Evolutionary conservation across 1,140 invertebrate species (phyloP), one percentile per base, ranked within the genome.

Genomic region (Meloidogyne exigua): DNA sequence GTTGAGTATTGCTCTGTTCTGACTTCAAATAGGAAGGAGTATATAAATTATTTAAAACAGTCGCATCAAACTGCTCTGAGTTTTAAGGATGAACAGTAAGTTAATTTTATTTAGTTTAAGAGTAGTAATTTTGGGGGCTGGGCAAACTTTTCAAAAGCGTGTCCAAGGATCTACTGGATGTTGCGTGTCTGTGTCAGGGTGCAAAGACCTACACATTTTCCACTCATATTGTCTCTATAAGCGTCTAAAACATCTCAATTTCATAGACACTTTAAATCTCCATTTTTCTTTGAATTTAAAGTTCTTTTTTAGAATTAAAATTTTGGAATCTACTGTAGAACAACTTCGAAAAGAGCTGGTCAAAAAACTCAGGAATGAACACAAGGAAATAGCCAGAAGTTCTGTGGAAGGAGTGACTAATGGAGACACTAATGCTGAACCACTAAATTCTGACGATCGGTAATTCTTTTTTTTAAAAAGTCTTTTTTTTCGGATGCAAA

Each of bases 1-100:
- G 49, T n/a, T n/a, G 18, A 57, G 21, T 57, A 57, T n/a, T 57
- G 49, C 21, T 57, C 49, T 9, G 7, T n/a, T 57, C 1, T 57
- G 18, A 57, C 49, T 9, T 15, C 2, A 57, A 57, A 57, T 57
- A 18, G 49, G 5, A 57, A 57, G 21, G 49, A 57, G 15, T 71
- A 26, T 25, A 44, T 62, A 18, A 44, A 18, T 71, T 49, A 62
- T 62, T 71, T 18, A 21, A 44, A 49, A 9, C 13, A 18, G 39
- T 71, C 69, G 39, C 69, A 57, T 71, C 69, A 62, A 71, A 11
- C 32, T 71, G 69, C 39, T 11, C 23, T 26, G 28, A 71, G 18
- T n/a, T 57, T 18, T 25, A 62, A 42, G 44, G 36, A n/a, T n/a
- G 49, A 71, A 42, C 36, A 26, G 28, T 71, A 1, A 21, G 18